These are phyloP conservation scores for Agapostemon virescens DNA, from an alignment of 2,888 invertebrate genomes.

Conservation along the genomic window DNA sequence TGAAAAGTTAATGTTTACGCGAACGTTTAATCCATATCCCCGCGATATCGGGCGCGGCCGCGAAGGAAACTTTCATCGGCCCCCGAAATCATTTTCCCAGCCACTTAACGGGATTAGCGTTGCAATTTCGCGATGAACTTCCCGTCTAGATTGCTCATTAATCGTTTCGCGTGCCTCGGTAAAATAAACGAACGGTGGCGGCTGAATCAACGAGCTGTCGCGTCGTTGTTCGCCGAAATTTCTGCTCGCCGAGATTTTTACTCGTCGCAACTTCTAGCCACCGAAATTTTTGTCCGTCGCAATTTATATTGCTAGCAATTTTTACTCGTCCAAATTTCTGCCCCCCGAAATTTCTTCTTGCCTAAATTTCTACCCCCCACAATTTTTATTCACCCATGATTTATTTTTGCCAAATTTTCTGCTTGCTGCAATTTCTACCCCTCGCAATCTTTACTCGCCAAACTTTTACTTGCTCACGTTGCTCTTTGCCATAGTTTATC, in stretches of 20 bases:
- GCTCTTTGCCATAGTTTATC: too few relatives aligned
- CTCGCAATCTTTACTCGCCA: too few relatives aligned
- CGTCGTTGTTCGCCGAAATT: not conserved
- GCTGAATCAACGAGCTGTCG: not conserved
- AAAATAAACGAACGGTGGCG: slow-evolving; percentile 23
- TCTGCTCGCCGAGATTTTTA: not conserved
- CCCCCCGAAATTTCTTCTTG: too few relatives aligned
- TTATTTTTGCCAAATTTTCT: too few relatives aligned
- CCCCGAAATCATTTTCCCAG: slow-evolving; percentile 44
- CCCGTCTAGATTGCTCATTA: slow-evolving; percentile 37
- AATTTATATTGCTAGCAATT: too few relatives aligned
- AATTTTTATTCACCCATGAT: too few relatives aligned
- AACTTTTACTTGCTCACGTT: too few relatives aligned
- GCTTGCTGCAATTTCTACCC: too few relatives aligned
- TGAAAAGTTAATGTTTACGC: slow-evolving; percentile 53
- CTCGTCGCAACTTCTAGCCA: too few relatives aligned
- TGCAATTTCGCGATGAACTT: slow-evolving; percentile 43
- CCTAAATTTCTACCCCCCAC: too few relatives aligned
- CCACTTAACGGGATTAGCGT: slow-evolving; percentile 45
- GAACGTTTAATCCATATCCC: slow-evolving; percentile 38
- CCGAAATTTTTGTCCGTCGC: too few relatives aligned
- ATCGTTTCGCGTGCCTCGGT: slow-evolving; percentile 24
- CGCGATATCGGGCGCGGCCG: slow-evolving; percentile 22
- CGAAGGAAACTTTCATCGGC: slow-evolving; percentile 44
- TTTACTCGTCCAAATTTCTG: too few relatives aligned